These are phyloP conservation scores for Squalus acanthias DNA, from an alignment of 2,797 vertebrate species.

Conservation along the genomic window DNA sequence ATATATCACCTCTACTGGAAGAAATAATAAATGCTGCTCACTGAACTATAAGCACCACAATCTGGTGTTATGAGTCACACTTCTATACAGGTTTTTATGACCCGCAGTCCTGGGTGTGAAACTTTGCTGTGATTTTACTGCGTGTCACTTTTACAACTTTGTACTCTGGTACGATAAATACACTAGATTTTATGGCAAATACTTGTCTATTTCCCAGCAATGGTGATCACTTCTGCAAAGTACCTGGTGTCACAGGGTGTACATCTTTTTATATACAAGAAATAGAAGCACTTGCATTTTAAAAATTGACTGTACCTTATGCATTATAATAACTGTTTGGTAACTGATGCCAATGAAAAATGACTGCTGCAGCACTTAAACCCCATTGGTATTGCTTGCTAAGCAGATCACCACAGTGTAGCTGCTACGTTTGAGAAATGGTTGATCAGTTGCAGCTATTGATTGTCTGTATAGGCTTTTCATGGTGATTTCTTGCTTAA, in stretches of 20 bases:
- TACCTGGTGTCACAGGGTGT: not conserved
- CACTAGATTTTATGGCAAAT: not conserved
- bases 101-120: not conserved
- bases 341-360: constrained; percentile 49
- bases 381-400: constrained; percentile 58
- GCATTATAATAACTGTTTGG: constrained; percentile 47
- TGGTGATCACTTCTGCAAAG: not conserved
- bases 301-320: not conserved
- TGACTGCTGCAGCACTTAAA: constrained; percentile 51
- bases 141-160: not conserved
- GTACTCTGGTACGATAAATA: not conserved
- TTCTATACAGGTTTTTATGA: not conserved
- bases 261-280: not conserved
- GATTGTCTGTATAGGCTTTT: constrained; percentile 73
- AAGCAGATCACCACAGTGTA: constrained; percentile 56
- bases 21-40: not conserved
- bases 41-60: not conserved
- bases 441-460: constrained; percentile 74
- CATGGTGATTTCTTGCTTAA: constrained; percentile 69
- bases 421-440: constrained; percentile 71
- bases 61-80: not conserved
- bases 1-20: not conserved
- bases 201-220: not conserved
- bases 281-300: not conserved
- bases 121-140: not conserved